Percentiles rank a stretch among this genome's conserved stretches.
Evolutionary conservation across 2,113 vertebrate genomes (phyloP).

Genomic region (Tragelaphus imberbis): DNA sequence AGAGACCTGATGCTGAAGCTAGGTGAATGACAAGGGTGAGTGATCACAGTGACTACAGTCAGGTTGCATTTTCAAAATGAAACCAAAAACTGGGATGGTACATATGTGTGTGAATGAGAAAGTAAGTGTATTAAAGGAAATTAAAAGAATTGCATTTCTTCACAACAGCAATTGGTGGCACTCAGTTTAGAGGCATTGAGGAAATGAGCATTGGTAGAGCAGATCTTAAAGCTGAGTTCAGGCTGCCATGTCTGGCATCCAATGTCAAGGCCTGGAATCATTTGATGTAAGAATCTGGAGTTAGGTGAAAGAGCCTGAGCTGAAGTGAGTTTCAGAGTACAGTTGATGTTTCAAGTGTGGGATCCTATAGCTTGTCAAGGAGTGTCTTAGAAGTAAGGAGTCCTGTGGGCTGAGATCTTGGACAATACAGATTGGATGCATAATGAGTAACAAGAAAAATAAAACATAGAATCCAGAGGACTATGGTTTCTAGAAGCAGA

Average conservation of each 20-base stretch:
- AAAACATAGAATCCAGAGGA: background rate
- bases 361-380: no score
- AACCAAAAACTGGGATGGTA: background rate
- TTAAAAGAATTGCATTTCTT: background rate
- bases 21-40: background rate
- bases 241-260: rapidly evolving
- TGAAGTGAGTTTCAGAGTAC: background rate
- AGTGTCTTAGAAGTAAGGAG: background rate
- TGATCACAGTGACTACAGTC: no score
- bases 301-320: rapidly evolving
- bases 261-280: rapidly evolving
- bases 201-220: no score
- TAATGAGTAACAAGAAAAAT: background rate
- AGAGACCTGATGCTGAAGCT: no score
- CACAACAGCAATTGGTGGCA: background rate
- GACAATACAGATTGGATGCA: no score
- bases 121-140: background rate
- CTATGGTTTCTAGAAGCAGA: background rate
- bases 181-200: background rate
- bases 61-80: background rate
- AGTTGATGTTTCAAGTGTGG: background rate
- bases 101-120: background rate
- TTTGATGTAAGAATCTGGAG: no score
- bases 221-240: no score
- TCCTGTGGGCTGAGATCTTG: background rate